These are phyloP conservation scores for Eublepharis macularius DNA, from an alignment of 2,113 vertebrate species.

Conservation along the genomic window DNA sequence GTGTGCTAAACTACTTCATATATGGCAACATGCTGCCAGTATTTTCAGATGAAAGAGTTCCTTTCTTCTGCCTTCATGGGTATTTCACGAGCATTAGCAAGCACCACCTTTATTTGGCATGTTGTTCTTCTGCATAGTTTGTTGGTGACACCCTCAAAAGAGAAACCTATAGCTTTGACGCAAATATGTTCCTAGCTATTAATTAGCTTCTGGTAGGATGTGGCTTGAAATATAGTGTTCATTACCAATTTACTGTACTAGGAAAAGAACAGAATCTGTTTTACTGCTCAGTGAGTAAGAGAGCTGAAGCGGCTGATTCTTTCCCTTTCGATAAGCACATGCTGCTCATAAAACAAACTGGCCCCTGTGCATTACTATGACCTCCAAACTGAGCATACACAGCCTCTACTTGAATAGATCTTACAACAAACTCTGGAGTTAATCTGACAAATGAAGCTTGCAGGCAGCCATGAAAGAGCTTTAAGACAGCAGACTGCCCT, in stretches of 20 bases:
- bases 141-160: conserved; percentile 32
- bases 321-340: rapidly evolving
- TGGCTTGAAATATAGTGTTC: conserved; percentile 16
- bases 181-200: background rate
- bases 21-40: background rate
- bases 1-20: background rate
- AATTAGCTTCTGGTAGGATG: conserved; percentile 28
- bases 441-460: background rate
- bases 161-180: background rate
- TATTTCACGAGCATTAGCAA: background rate
- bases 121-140: conserved; percentile 67
- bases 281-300: background rate
- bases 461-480: background rate
- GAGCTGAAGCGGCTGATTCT: background rate
- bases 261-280: background rate
- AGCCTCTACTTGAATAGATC: background rate
- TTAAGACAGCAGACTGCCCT: background rate
- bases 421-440: background rate
- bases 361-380: rapidly evolving
- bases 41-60: conserved; percentile 27
- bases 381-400: background rate
- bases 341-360: rapidly evolving
- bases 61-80: conserved; percentile 31
- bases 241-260: background rate
- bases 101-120: conserved; percentile 52